phyloP scores from a whole-genome alignment of 35 echinoderm and acorn worm genomes.

The Heliocidaris tuberculata region DNA sequence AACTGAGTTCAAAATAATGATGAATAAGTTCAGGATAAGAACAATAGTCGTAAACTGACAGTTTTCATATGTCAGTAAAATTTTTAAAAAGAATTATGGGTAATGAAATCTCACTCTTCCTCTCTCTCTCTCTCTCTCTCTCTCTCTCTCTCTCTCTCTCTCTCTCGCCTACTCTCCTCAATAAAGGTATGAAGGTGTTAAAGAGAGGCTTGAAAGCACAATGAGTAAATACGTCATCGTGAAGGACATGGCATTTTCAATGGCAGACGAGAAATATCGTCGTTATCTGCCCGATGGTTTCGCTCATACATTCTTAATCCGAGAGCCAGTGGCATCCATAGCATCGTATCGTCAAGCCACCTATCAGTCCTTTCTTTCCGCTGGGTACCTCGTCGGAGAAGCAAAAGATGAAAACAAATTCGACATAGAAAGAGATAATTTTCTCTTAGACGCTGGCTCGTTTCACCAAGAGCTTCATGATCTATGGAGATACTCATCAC shows the following conservation, averaged over 20 bases:
- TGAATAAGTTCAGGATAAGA: no score
- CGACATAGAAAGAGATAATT: conserved; percentile 28
- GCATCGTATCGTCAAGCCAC: conserved; percentile 46
- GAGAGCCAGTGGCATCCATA: conserved; percentile 49
- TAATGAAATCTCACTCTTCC: neutral
- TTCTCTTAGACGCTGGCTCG: conserved; percentile 2
- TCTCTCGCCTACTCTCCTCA: neutral
- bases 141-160: neutral
- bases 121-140: neutral
- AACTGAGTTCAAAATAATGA: no score
- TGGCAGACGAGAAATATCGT: neutral
- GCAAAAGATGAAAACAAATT: neutral
- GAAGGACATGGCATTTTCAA: conserved; percentile 1
- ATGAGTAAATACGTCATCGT: conserved; percentile 30
- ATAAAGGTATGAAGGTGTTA: conserved; percentile 14
- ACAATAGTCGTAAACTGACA: no score
- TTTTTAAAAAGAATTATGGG: no score
- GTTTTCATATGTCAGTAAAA: no score
- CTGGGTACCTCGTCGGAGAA: conserved; percentile 25
- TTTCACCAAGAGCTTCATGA: conserved; percentile 45
- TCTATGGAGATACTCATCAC: neutral
- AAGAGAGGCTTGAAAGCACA: neutral
- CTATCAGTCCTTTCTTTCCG: neutral
- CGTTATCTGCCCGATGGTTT: conserved; percentile 53
- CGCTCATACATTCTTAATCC: conserved; percentile 59